Base-by-base conservation (phyloP, 92 coral and sea anemone genomes). In the Heliopora coerulea region DNA sequence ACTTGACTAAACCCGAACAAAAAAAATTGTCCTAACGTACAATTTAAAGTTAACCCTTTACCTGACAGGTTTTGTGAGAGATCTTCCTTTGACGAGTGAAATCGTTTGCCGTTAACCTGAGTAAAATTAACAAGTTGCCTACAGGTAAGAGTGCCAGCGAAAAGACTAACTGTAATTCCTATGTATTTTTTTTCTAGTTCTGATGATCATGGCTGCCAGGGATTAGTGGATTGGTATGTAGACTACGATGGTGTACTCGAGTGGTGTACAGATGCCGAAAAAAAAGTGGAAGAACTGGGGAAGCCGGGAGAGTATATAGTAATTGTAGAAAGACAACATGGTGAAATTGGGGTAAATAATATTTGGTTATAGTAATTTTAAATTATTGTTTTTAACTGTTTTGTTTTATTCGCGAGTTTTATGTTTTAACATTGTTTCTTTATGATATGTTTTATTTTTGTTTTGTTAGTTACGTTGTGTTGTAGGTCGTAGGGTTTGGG, bases 321-420 rank as follows among this genome's bases (percentile, higher is more conserved):
- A 5, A 18, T 70, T 0, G 77, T 50, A 23, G 77, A 70, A 52
- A 70, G 77, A 70, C 77, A 70, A 35, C 77, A 70, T 54, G 23
- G 19, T 11, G 77, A 70, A 52, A 70, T 70, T 29, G 77, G 54
- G 77, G 77, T 54, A 70, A 32, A 25, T n/a, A n/a, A n/a, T n/a
- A n/a, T n/a, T n/a, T n/a, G n/a, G n/a, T n/a, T n/a, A n/a, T n/a
- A n/a, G n/a, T n/a, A n/a, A n/a, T n/a, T n/a, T n/a, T n/a, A n/a
- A n/a, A n/a, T n/a, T n/a, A n/a, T n/a, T n/a, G n/a, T n/a, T n/a
- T n/a, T n/a, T n/a, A n/a, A n/a, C n/a, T n/a, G n/a, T n/a, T n/a
- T n/a, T n/a, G n/a, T n/a, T n/a, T n/a, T n/a, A n/a, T n/a, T n/a
- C n/a, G n/a, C n/a, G n/a, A n/a, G n/a, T n/a, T n/a, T n/a, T n/a